phyloP scores from a whole-genome alignment of 2,888 invertebrate species.

The Noctuana brunneofusca region DNA sequence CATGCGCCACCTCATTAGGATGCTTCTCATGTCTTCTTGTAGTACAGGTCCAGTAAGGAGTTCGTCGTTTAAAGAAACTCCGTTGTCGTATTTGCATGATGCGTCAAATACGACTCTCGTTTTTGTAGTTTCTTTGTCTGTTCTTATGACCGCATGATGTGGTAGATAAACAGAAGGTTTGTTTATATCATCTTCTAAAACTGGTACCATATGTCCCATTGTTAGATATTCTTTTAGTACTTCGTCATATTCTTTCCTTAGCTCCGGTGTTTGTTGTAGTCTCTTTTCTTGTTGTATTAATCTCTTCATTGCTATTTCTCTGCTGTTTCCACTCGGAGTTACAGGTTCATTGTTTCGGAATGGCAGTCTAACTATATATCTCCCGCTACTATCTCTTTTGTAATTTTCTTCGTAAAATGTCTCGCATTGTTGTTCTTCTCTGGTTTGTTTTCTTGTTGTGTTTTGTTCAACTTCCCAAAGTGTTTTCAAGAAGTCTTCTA shows the following conservation, averaged over 20 bases:
- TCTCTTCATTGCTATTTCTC: constrained; percentile 41
- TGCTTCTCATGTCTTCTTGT: constrained; percentile 14
- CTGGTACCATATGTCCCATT: constrained; percentile 21
- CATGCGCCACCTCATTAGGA: constrained; percentile 15
- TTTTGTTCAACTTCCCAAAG: constrained; percentile 31
- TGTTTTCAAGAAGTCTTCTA: constrained; percentile 23
- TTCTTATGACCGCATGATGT: constrained; percentile 28
- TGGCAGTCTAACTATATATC: constrained; percentile 15
- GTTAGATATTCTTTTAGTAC: constrained; percentile 25
- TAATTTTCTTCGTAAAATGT: constrained; percentile 26
- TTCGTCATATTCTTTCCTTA: constrained; percentile 17
- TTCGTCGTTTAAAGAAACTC: constrained; percentile 38
- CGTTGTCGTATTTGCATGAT: constrained; percentile 32
- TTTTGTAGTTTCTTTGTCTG: constrained; percentile 23
- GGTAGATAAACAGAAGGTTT: constrained; percentile 22
- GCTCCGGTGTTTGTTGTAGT: constrained; percentile 29
- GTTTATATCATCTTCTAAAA: not conserved
- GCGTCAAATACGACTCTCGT: constrained; percentile 39
- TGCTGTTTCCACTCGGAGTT: constrained; percentile 37
- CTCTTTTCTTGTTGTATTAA: constrained; percentile 38
- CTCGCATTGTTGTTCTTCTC: constrained; percentile 30
- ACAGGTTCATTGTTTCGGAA: constrained; percentile 12
- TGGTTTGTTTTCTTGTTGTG: constrained; percentile 13
- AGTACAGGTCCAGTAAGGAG: constrained; percentile 38
- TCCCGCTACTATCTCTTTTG: constrained; percentile 22